Evolutionary conservation across 2,888 invertebrate genomes (phyloP).

Genomic region (Acanthosepion lycidas): DNA sequence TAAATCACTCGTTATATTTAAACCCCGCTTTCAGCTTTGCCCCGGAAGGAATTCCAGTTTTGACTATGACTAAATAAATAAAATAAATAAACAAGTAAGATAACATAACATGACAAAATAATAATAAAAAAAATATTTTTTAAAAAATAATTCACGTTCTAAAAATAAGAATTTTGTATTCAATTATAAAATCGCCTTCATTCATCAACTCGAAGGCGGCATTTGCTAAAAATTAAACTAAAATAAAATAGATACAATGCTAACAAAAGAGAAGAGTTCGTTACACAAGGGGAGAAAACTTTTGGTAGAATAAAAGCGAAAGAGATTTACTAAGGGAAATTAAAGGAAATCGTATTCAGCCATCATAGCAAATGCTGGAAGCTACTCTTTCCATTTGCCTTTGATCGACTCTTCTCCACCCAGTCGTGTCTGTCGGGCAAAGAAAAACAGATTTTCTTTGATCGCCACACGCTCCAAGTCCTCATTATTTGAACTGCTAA

Average conservation of each 20-base stretch:
- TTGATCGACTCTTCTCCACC: background rate
- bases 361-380: background rate
- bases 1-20: background rate
- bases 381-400: background rate
- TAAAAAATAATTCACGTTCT: background rate
- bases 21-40: background rate
- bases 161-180: background rate
- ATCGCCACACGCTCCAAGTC: background rate
- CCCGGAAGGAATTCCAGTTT: background rate
- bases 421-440: background rate
- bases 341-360: slow-evolving; percentile 33
- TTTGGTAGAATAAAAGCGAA: background rate
- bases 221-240: background rate
- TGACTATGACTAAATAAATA: background rate
- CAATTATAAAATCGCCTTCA: background rate
- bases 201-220: background rate
- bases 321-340: background rate
- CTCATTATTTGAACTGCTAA: background rate
- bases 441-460: background rate
- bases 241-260: background rate
- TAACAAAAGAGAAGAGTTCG: background rate
- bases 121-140: background rate
- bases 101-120: no score
- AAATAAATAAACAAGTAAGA: background rate
- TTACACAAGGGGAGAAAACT: background rate